Percentiles rank a stretch among this genome's conserved stretches.
Conservation (phyloP, 1,140 invertebrate genomes). For the Drosophila athabasca region DNA sequence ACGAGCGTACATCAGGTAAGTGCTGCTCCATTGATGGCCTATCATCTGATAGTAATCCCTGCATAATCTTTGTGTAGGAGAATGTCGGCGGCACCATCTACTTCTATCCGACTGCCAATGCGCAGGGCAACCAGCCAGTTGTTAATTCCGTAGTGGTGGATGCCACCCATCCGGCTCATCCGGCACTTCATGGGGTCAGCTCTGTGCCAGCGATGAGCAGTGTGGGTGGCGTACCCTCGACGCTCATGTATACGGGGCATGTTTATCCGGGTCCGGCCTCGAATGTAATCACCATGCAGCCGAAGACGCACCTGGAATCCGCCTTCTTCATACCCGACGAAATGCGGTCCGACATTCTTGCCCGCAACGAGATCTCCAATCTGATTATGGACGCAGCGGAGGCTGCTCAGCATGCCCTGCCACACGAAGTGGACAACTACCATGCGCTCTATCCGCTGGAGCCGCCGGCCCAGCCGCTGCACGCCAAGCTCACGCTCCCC, state of each 20-base stretch:
- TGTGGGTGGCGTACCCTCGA: conserved; percentile 52
- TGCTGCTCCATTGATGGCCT: conserved; percentile 26
- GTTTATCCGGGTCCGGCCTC: conserved; percentile 84
- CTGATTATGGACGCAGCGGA: conserved; percentile 88
- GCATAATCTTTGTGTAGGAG: conserved; percentile 86
- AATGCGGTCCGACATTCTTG: conserved; percentile 89
- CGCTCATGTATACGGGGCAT: conserved; percentile 74
- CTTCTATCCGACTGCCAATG: conserved; percentile 89
- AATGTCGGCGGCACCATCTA: conserved; percentile 97
- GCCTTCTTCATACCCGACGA: conserved; percentile 91
- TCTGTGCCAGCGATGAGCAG: conserved; percentile 59
- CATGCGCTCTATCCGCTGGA: conserved; percentile 95
- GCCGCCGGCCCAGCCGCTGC: conserved; percentile 87
- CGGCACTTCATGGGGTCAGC: conserved; percentile 63
- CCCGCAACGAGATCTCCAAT: conserved; percentile 87
- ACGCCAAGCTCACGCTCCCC: conserved; percentile 88
- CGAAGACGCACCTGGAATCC: conserved; percentile 85
- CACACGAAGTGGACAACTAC: conserved; percentile 94
- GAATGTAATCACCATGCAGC: conserved; percentile 83
- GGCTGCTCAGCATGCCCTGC: conserved; percentile 87
- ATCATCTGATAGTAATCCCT: conserved; percentile 39
- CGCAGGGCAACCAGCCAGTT: conserved; percentile 73
- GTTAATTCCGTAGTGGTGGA: conserved; percentile 74
- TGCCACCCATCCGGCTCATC: conserved; percentile 65
- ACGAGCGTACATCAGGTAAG: conserved; percentile 85